A percentile compares a stretch with the other conserved stretches of the same genome.
Evolutionary conservation across 2,888 invertebrate genomes (phyloP).

Genomic region (Andrena camellia): DNA sequence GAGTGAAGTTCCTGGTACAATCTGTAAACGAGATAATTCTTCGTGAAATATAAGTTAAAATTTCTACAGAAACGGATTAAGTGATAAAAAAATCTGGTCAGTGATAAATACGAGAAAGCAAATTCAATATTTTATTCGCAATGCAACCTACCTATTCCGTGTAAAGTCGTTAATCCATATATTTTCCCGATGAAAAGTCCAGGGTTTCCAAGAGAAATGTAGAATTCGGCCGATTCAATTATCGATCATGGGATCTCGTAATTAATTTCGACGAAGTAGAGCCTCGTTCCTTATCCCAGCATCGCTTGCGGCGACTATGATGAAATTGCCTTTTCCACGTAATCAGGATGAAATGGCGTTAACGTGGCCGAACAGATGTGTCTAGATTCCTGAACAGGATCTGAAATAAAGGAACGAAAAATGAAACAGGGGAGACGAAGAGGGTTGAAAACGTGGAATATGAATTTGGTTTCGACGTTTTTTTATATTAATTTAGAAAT

Average conservation of each 20-base stretch:
- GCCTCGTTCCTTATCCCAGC: background rate
- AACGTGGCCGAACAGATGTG: background rate
- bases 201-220: background rate
- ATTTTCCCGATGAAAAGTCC: too few species aligned
- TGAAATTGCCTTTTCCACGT: constrained; percentile 13
- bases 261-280: constrained; percentile 30
- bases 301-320: constrained; percentile 16
- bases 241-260: constrained; percentile 30
- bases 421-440: background rate
- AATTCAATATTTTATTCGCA: too few species aligned
- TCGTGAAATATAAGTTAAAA: background rate
- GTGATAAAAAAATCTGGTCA: background rate
- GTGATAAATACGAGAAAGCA: too few species aligned
- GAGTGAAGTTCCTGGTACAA: background rate
- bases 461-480: background rate
- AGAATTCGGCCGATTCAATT: background rate
- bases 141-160: too few species aligned
- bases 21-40: background rate
- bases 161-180: too few species aligned
- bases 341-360: constrained; percentile 6
- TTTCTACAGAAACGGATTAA: background rate
- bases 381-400: background rate
- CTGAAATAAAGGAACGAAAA: background rate
- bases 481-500: too few species aligned
- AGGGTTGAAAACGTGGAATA: background rate